Base-by-base conservation (phyloP, 2,888 invertebrate genomes). In the Apodemia mormo region DNA sequence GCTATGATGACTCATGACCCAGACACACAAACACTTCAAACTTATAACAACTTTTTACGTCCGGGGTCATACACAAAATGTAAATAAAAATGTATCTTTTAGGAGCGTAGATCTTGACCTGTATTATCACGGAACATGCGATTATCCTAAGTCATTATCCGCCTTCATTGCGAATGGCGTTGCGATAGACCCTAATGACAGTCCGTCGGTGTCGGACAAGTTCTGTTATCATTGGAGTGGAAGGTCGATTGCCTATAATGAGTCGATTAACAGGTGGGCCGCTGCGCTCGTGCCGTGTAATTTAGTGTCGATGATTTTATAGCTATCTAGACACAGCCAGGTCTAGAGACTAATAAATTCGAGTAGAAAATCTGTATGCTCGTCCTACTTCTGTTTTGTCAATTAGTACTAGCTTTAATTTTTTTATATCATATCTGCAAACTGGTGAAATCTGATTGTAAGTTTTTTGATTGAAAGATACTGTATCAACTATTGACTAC, bases 161-260 rank as follows among this genome's bases (percentile, higher is more conserved):
- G 76, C 79, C 77, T 75, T 76, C 77, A 74, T 73, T 72, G 75
- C 73, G 76, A 76, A 78, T 77, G 77, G 74, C 77, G 73, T 73
- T 72, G 75, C 73, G 76, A 76, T 79, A 77, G 77, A 75, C 76
- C 77, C 76, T 84, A 83, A 82, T 82, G 79, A 81, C 80, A 80
- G 82, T 77, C 77, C 76, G 71, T 73, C 75, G 75, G 79, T 78
- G 76, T 75, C 73, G 74, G 73, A 74, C 79, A 71, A 73, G 76
- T 75, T 76, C 75, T 75, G 75, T 79, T 85, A 86, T 85, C 84
- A 84, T 84, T 81, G 79, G 76, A 76, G 76, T 77, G 78, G 84
- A 85, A 88, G 88, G 87, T 86, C 86, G 85, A 83, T 83, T 81
- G 81, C 80, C 72, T 72, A 74, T 82, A 85, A 85, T 84, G 79